Base-by-base conservation (phyloP, 2,797 vertebrate genomes). In the Nyctalus aviator region DNA sequence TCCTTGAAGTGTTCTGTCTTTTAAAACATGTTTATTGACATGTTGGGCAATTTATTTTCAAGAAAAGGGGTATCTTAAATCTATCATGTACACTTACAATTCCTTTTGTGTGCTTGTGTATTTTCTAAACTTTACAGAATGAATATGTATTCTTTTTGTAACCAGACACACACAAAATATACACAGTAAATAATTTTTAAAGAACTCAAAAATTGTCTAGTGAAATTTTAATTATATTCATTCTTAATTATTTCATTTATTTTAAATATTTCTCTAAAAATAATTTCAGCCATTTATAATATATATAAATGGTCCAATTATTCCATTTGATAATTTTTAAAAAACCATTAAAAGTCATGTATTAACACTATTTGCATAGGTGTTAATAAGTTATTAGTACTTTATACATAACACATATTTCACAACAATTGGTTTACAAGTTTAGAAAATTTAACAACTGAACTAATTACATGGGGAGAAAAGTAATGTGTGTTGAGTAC, bases 381-480 rank as follows among this genome's bases (percentile, higher is more conserved):
- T 94, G 57, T 97, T 96, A 89, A 90, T 94, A 94, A 96, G 79
- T 93, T 94, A 92, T 94, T 93, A 93, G 75, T 66, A 93, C 44
- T 93, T 88, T 4, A 84, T 92, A 71, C 5, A 84, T 55, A 94
- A 84, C 53, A 94, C 35, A 71, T 66, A 90, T 64, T 93, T 15
- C 8, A 92, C 62, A 84, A 71, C 64, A 81, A 64, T 44, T 78
- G 85, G 37, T 62, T 96, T 94, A 75, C 23, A 92, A 94, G 88
- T 93, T 96, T 78, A 94, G 72, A 94, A 96, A 96, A 81, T 77
- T 35, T 85, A 88, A 78, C 68, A 92, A 90, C 20, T 93, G 81
- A 96, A 91, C 62, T 97, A 98, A 98, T 96, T 90, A 76, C 44
- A 94, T 90, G 91, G 50, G 68, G 41, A 90, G 27, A 90, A 96